Evolutionary conservation across 2,113 vertebrate genomes (phyloP).

Genomic region (Catharus minimus): DNA sequence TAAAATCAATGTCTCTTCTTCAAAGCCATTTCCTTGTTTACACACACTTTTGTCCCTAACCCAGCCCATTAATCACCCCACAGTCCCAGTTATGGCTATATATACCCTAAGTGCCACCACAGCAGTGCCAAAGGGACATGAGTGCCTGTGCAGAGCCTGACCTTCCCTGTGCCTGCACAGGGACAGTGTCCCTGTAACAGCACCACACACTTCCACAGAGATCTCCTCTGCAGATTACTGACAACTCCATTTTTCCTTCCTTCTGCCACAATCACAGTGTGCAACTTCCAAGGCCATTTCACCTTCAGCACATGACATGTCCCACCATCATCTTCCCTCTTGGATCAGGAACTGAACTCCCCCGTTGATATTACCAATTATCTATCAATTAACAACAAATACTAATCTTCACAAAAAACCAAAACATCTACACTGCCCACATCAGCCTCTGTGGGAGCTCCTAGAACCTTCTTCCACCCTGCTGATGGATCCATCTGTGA

Average conservation of each 20-base stretch:
- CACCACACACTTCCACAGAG: not conserved
- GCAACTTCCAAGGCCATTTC: not conserved
- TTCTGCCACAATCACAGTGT: not conserved
- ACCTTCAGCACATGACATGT: not conserved
- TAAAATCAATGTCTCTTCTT: conserved; percentile 39
- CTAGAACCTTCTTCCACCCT: not conserved
- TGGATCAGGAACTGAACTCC: not conserved
- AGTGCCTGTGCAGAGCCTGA: not conserved
- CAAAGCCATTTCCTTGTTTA: conserved; percentile 36
- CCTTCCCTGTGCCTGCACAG: not conserved
- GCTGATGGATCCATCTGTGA: not conserved
- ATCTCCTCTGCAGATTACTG: not conserved
- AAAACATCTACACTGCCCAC: not conserved
- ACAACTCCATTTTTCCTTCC: not conserved
- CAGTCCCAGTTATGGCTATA: not conserved
- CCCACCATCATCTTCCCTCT: not conserved
- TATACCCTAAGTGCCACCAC: not conserved
- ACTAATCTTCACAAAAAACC: not conserved
- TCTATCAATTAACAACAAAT: not conserved
- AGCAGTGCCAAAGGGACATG: not conserved
- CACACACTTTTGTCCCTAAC: not conserved
- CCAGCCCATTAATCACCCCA: not conserved
- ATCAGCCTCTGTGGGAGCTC: not conserved
- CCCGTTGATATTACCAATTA: not conserved
- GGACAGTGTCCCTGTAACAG: not conserved